Evolutionary conservation across 2,113 vertebrate species (phyloP).

Genomic region (Cynopterus brachyotis): DNA sequence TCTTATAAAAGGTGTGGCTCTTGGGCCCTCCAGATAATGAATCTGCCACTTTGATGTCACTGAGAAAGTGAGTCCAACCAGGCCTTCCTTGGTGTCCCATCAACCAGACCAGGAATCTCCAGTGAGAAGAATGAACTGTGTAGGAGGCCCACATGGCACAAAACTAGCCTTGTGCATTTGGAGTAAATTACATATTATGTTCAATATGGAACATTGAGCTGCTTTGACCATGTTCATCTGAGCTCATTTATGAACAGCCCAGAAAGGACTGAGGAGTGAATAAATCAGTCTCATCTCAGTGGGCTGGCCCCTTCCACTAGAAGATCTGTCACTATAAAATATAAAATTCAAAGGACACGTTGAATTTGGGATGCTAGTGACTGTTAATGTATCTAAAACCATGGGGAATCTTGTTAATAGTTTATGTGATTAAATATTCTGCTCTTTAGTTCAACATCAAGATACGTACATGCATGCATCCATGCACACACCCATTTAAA

Average conservation of each 20-base stretch:
- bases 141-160: not conserved
- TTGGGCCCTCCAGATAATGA: not conserved
- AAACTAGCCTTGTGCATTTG: not conserved
- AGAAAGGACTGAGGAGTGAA: not conserved
- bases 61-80: not conserved
- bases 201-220: not conserved
- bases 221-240: not conserved
- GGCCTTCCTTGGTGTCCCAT: not conserved
- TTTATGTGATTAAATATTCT: conserved; percentile 51
- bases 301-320: not conserved
- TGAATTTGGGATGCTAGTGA: not conserved
- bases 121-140: not conserved
- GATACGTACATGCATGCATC: not conserved
- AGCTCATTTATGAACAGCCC: not conserved
- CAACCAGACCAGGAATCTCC: not conserved
- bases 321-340: not conserved
- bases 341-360: not conserved
- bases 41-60: not conserved
- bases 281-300: not conserved
- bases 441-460: not conserved
- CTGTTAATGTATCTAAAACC: not conserved
- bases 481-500: conserved; percentile 25
- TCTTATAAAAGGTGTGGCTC: not conserved
- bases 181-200: not conserved
- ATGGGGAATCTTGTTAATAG: not conserved